Base-by-base conservation (phyloP, 2,113 vertebrate genomes). In the Scytalopus superciliaris region DNA sequence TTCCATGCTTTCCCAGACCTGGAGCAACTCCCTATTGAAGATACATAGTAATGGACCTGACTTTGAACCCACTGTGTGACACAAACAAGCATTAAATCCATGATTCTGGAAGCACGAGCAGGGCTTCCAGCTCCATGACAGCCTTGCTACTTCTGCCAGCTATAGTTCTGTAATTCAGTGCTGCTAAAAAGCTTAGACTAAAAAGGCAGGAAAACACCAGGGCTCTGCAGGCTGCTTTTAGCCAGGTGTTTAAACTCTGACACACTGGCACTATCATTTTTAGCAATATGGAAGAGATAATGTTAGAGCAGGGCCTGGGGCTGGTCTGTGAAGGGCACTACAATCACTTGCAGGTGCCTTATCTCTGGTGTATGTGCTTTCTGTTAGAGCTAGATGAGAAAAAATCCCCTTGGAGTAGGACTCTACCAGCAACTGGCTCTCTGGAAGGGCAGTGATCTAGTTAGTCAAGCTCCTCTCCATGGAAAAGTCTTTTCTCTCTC, bases 41-140 rank as follows among this genome's bases (percentile, higher is more conserved):
- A 39, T 16, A 25, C 0, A 0, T 5, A 37, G 15, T 45, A 55
- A 47, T 0, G 1, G 49, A 39, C 12, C 37, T 60, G 39, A 49
- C 45, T 42, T 17, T 52, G 33, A 79, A 7, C 19, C 9, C 7
- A 2, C 10, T 72, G 33, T 22, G 57, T 31, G n/a, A 49, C 22
- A 25, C 1, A 6, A n/a, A 14, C 11, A 82, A 35, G n/a, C n/a
- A n/a, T n/a, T n/a, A n/a, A 90, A 76, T 68, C 55, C 45, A 23
- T 1, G 2, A 6, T 19, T 76, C 12, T 25, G 72, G 42, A 86
- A 77, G 25, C 35, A 13, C 14, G 37, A 79, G 25, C 49, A 68
- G 27, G 28, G 73, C 49, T 87, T 73, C n/a, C 70, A 75, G 56
- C 62, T 78, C 42, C 0, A 0, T 12, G 64, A 7, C 60, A 67